Percentiles rank a stretch among this genome's conserved stretches.
These are phyloP conservation scores for Heteromormyrus szaboi DNA, from an alignment of 2,797 vertebrate genomes.

Conservation along the genomic window DNA sequence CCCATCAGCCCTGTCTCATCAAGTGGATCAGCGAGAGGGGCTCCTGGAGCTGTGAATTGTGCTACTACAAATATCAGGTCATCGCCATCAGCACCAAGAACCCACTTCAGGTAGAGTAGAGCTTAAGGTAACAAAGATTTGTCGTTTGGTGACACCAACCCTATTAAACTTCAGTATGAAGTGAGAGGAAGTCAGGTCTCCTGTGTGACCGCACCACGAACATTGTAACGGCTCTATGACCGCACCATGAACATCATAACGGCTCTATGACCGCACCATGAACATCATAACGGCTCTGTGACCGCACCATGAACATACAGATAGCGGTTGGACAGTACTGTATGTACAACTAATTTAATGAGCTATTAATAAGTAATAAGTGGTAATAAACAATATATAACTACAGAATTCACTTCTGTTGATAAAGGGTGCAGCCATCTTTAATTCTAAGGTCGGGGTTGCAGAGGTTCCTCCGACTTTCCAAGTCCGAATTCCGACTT, in stretches of 20 bases:
- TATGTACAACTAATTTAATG: neutral
- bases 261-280: neutral
- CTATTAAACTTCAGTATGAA: neutral
- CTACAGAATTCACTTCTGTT: neutral
- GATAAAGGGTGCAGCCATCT: neutral
- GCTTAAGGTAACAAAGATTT: neutral
- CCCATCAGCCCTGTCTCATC: constrained; percentile 93
- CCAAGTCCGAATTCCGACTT: neutral
- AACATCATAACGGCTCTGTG: neutral
- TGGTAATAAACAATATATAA: neutral
- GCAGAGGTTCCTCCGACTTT: neutral
- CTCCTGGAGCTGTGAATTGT: constrained; percentile 97
- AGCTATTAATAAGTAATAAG: neutral
- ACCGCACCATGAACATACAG: neutral
- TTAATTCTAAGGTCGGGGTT: neutral
- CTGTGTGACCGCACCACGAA: neutral
- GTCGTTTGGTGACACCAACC: neutral
- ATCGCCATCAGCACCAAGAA: constrained; percentile 99
- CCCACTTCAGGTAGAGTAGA: constrained; percentile 81
- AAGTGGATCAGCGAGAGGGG: constrained; percentile 95
- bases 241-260: neutral
- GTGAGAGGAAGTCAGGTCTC: neutral
- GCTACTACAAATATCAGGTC: constrained; percentile 99
- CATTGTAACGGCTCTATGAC: neutral
- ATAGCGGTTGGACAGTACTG: neutral